Base-by-base conservation (phyloP, 2,888 invertebrate species). In the Linnaemya vulpina region DNA sequence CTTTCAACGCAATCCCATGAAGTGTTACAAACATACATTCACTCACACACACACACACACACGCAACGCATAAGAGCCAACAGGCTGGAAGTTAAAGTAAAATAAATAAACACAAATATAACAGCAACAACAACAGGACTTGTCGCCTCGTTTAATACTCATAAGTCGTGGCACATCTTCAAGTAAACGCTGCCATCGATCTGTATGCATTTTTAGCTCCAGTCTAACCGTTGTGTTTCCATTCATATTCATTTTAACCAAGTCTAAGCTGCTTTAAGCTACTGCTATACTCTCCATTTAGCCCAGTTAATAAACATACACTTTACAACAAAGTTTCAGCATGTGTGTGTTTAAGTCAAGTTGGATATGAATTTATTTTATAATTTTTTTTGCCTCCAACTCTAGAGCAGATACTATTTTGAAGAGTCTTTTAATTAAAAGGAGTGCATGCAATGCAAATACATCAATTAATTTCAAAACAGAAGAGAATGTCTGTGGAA, bases 1-100 rank as follows among this genome's bases (percentile, higher is more conserved):
- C 71, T 82, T 63, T 82, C 76, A 76, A 82, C 82, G 76, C 82
- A 82, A 76, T 71, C 49, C 4, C 22, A 58, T 67, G 70, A 62
- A 70, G 46, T 65, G 40, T 46, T 22, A 62, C 25, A 35, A 49
- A 53, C 62, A 60, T 38, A 68, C 11, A 49, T 35, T 58, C 9
- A 62, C n/a, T 51, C 63, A 60, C 35, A 53, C 13, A 43, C 30
- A 43, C 8, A 62, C 35, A 51, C 38, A 38, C 22, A 58, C 25
- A 10, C 9, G n/a, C 53, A 38, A 15, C 8, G 20, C 10, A 10
- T 73, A 53, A 43, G 40, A 53, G 43, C 15, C 71, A 46, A 55
- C 10, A 22, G 46, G 15, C 22, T 55, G 62, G 38, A 65, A 55
- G 46, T 20, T 25, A 65, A 68, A 58, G 43, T 51, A 30, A 43